Evolutionary conservation across 2,113 vertebrate genomes (phyloP), one percentile per base, ranked within the genome.

Genomic region (Blennius ocellaris): DNA sequence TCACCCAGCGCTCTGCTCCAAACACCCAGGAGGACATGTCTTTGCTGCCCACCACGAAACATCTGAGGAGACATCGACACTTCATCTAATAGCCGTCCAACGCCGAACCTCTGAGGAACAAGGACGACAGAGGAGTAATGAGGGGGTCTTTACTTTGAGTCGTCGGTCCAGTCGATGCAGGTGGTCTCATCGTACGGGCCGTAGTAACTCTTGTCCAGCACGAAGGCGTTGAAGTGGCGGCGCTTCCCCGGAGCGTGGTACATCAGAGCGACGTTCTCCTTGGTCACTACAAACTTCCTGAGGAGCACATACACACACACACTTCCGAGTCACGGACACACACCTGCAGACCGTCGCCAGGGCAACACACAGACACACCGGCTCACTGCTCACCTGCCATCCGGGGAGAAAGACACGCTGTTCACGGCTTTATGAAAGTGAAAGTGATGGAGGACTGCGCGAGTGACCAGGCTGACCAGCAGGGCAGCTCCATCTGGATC

Each of bases 1-100:
- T 99, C 65, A 83, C 92, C 97, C 97, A 99, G 81, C 97, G 96
- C 71, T 99, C 95, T 0, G 97, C 96, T 63, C 97, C 97, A 11
- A 99, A 99, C 73, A 99, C 95, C 97, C 98, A 99, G 0, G 97
- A 97, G 0, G 96, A 96, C 96, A 95, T 98, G 91, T 99, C 97
- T 87, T 96, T 98, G 87, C 97, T 98, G 11, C 98, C 98, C 5
- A 99, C 94, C 7, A 92, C 97, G 67, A 99, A 99, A 85, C 97
- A 99, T 52, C 97, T 99, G 69, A 49, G 11, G 47, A 30, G 53
- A 76, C 0, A 0, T 7, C 36, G 54, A 6, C 63, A 21, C 8
- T 6, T 7, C 15, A 1, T 21, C 6, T 8, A 3, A 12, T 15
- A 51, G 30, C 4, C 11, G 2, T 5, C 7, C 11, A 52, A 2